phyloP scores from a whole-genome alignment of 2,888 invertebrate genomes.

The Leucoma salicis region DNA sequence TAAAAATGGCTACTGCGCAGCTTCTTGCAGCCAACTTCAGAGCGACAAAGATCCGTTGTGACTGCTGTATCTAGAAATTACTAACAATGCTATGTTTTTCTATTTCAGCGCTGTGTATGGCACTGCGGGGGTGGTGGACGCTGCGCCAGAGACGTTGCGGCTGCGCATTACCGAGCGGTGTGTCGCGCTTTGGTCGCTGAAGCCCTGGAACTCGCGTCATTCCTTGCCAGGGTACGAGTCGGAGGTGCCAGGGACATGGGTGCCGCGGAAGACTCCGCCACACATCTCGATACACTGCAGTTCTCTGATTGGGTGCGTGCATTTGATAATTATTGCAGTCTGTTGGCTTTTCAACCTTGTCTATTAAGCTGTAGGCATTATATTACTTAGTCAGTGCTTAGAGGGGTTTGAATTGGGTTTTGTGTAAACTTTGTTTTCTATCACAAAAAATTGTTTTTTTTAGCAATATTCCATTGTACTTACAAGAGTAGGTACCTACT shows the following conservation, averaged over 20 bases:
- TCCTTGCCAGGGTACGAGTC: constrained; percentile 91
- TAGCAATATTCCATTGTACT: no score
- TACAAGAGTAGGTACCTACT: no score
- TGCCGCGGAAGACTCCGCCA: constrained; percentile 84
- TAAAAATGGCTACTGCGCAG: no score
- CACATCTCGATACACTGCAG: constrained; percentile 90
- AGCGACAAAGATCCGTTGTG: no score
- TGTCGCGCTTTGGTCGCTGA: constrained; percentile 96
- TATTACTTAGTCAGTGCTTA: no score
- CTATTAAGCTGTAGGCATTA: no score
- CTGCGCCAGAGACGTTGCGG: constrained; percentile 82
- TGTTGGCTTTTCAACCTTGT: no score
- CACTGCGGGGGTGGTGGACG: constrained; percentile 73
- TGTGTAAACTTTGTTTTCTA: no score
- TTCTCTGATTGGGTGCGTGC: constrained; percentile 94
- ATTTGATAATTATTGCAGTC: neutral
- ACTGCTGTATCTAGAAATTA: neutral
- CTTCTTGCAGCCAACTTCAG: no score
- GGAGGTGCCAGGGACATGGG: constrained; percentile 85
- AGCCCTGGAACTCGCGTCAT: constrained; percentile 93
- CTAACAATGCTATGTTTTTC: neutral
- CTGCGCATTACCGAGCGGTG: constrained; percentile 94
- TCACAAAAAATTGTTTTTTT: no score
- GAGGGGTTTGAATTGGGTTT: no score
- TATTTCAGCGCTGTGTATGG: constrained; percentile 68